A percentile compares a stretch with the other conserved stretches of the same genome.
These are phyloP conservation scores for Hiodon tergisus DNA, from an alignment of 2,113 vertebrate species.

Conservation along the genomic window DNA sequence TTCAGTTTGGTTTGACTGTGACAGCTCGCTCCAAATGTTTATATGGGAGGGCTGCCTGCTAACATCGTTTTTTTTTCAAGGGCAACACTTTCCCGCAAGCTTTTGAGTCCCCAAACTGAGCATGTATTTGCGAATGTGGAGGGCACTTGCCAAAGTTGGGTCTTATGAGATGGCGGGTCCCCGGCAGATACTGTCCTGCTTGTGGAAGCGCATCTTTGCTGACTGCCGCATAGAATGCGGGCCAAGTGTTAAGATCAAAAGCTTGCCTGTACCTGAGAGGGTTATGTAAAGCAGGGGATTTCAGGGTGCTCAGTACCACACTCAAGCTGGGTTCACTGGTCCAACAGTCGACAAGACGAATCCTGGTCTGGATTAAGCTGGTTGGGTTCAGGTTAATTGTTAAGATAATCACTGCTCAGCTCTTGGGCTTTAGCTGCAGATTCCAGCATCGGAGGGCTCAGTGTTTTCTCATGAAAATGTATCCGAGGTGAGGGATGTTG, in stretches of 20 bases:
- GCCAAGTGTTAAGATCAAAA: constrained; percentile 7
- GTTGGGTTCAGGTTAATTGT: too few relatives aligned
- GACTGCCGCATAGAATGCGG: background rate
- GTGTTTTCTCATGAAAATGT: too few relatives aligned
- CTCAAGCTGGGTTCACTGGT: background rate
- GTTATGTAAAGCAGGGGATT: background rate
- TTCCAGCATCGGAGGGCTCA: too few relatives aligned
- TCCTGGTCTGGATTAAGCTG: background rate
- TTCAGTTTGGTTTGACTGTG: background rate
- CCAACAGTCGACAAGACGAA: too few relatives aligned
- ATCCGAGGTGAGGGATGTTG: too few relatives aligned
- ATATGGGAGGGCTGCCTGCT: background rate
- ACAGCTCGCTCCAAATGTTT: background rate
- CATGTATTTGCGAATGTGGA: background rate
- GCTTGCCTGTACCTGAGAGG: background rate
- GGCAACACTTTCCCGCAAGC: background rate
- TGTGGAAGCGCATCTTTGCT: background rate
- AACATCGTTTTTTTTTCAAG: background rate
- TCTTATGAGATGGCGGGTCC: background rate
- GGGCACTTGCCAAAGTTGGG: background rate
- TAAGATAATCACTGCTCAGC: too few relatives aligned
- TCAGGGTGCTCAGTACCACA: background rate
- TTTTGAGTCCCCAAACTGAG: background rate
- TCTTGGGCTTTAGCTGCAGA: too few relatives aligned
- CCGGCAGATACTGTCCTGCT: background rate